A percentile compares a stretch with the other conserved stretches of the same genome.
Evolutionary conservation across 1,140 invertebrate genomes (phyloP).

Genomic region (Lycorma delicatula): DNA sequence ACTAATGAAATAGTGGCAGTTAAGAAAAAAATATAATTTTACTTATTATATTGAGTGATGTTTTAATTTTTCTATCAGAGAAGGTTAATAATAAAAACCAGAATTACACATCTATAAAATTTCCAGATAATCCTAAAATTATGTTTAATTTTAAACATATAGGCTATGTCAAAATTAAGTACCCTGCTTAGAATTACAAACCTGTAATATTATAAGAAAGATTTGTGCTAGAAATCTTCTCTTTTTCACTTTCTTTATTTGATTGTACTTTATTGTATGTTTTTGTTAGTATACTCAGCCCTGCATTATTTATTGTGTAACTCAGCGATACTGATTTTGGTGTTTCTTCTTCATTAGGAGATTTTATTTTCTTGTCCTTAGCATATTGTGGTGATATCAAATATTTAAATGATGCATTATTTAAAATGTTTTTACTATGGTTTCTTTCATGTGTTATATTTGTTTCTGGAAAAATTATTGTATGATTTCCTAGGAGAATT

Average conservation of each 20-base stretch:
- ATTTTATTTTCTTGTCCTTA: background rate
- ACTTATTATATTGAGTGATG: too few relatives aligned
- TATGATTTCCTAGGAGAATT: background rate
- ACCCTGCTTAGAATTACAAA: too few relatives aligned
- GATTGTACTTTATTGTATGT: conserved; percentile 50
- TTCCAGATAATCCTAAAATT: too few relatives aligned
- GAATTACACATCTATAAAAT: too few relatives aligned
- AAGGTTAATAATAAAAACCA: too few relatives aligned
- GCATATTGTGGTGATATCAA: background rate
- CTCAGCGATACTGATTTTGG: background rate
- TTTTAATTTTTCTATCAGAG: too few relatives aligned
- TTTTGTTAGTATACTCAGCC: conserved; percentile 55
- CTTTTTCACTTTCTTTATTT: conserved; percentile 20
- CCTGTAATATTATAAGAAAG: background rate
- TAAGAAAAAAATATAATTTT: too few relatives aligned
- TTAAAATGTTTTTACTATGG: background rate
- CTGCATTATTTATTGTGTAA: conserved; percentile 28
- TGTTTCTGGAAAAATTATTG: background rate
- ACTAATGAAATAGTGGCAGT: too few relatives aligned
- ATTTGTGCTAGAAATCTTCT: background rate
- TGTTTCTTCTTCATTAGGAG: background rate
- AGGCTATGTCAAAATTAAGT: too few relatives aligned
- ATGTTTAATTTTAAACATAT: too few relatives aligned
- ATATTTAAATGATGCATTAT: background rate
- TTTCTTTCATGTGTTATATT: background rate